phyloP scores from a whole-genome alignment of 2,888 invertebrate species.

The Erebia epiphron region DNA sequence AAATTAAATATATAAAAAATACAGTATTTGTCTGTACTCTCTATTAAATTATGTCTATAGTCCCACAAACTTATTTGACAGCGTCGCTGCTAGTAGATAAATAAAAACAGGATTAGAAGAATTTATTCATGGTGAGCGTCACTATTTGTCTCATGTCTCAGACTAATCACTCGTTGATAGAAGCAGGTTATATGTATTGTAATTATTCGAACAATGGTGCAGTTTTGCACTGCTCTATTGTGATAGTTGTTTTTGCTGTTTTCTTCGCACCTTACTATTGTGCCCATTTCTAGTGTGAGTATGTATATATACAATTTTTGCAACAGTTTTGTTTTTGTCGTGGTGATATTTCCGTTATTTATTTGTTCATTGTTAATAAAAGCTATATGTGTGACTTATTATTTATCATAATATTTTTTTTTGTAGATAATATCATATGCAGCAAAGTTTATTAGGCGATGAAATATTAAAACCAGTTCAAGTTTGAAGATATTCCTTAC shows the following conservation, averaged over 20 bases:
- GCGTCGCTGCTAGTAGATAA: no score
- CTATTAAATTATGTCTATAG: no score
- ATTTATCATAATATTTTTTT: not conserved
- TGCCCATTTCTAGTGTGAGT: slow-evolving; percentile 17
- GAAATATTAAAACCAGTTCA: no score
- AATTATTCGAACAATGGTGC: slow-evolving; percentile 26
- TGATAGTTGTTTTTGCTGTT: slow-evolving; percentile 24
- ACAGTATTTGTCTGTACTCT: no score
- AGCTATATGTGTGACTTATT: not conserved
- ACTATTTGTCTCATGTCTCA: slow-evolving; percentile 17
- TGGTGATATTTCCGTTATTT: slow-evolving; percentile 14
- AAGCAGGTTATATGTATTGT: slow-evolving; percentile 28
- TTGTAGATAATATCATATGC: no score
- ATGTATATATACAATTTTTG: slow-evolving; percentile 10
- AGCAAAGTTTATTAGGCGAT: no score
- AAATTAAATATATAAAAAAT: no score
- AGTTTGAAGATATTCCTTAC: no score
- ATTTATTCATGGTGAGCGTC: no score
- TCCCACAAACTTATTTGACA: no score
- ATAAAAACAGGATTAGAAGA: no score
- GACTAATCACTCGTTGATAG: slow-evolving; percentile 22
- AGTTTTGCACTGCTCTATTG: slow-evolving; percentile 20
- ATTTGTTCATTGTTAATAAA: not conserved
- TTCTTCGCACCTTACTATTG: slow-evolving; percentile 31
- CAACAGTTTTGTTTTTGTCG: slow-evolving; percentile 9